phyloP scores from a whole-genome alignment of 2,888 invertebrate genomes.

The Cryptus viduatorius region DNA sequence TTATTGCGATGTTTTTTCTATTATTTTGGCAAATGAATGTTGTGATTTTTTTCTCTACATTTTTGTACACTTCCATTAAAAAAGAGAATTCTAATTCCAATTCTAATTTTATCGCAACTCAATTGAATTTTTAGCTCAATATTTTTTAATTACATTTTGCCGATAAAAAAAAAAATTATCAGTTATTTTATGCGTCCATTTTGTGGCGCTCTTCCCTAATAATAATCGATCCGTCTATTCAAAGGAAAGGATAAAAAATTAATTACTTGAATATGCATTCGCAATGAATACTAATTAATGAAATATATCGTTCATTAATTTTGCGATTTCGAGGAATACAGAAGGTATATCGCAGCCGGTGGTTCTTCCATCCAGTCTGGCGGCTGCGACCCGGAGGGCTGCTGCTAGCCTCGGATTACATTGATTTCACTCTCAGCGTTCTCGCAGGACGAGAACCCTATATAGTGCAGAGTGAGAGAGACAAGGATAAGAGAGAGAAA shows the following conservation, averaged over 20 bases:
- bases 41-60: too few species aligned
- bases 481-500: background rate
- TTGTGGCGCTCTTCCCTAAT: too few species aligned
- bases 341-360: conserved; percentile 42
- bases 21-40: too few species aligned
- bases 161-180: background rate
- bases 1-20: too few species aligned
- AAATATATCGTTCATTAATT: conserved; percentile 35
- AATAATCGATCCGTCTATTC: too few species aligned
- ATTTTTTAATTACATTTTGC: background rate
- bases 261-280: background rate
- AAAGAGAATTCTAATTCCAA: too few species aligned
- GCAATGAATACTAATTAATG: background rate
- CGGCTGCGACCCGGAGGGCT: conserved; percentile 24
- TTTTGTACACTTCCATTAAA: too few species aligned
- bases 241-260: too few species aligned
- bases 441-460: conserved; percentile 22
- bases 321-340: background rate
- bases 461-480: conserved; percentile 1
- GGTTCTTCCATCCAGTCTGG: conserved; percentile 29
- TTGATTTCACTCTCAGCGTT: conserved; percentile 61
- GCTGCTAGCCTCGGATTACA: conserved; percentile 63
- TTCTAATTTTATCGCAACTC: too few species aligned
- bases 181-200: background rate
- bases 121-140: background rate